These are phyloP conservation scores for Lucilia cuprina DNA, from an alignment of 1,140 invertebrate species.

Conservation along the genomic window DNA sequence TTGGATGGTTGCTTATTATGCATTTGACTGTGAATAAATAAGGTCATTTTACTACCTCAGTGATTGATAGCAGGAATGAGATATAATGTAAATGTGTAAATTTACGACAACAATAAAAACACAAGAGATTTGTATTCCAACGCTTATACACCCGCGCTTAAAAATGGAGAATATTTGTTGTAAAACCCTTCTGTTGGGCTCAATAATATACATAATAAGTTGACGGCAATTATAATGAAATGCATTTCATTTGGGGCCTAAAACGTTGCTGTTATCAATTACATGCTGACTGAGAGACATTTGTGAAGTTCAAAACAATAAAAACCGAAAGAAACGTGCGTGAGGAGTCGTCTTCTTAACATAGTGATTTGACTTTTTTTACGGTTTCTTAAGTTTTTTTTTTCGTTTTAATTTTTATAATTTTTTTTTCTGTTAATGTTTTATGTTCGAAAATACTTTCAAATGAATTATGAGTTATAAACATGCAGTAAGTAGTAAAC, in stretches of 20 bases:
- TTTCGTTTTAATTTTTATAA: no score
- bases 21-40: neutral
- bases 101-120: neutral
- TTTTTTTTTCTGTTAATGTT: neutral
- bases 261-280: neutral
- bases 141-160: neutral
- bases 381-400: neutral
- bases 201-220: neutral
- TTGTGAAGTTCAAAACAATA: neutral
- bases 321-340: neutral
- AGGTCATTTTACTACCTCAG: constrained; percentile 1
- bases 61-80: neutral
- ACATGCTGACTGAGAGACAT: neutral
- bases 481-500: neutral
- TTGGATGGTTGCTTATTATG: neutral
- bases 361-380: neutral
- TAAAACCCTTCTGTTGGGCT: neutral
- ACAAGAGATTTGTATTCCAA: no score
- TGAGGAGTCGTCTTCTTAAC: neutral
- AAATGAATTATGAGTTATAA: constrained; percentile 2
- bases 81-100: neutral
- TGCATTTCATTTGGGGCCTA: neutral
- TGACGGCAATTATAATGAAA: neutral
- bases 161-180: neutral
- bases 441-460: neutral